Percentiles rank a stretch among this genome's conserved stretches.
phyloP scores from a whole-genome alignment of 2,888 invertebrate genomes.

The Metopia argyrocephala region DNA sequence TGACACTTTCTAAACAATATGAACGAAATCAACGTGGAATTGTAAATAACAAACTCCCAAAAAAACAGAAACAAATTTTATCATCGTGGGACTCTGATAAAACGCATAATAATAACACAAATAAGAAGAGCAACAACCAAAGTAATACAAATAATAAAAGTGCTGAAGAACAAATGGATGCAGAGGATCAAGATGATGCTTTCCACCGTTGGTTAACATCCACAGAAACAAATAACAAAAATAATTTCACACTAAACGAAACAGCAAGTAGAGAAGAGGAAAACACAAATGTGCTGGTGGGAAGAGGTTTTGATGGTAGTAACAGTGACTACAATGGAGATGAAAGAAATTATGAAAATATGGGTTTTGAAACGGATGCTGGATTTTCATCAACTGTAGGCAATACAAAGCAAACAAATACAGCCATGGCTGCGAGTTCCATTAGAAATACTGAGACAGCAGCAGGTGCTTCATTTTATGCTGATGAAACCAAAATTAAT shows the following conservation, averaged over 20 bases:
- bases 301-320: slow-evolving; percentile 16
- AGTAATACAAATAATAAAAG: slow-evolving; percentile 66
- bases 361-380: slow-evolving; percentile 51
- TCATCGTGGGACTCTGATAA: slow-evolving; percentile 55
- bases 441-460: background rate
- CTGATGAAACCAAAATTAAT: background rate
- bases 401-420: slow-evolving; percentile 44
- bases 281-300: no score
- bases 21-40: slow-evolving; percentile 5
- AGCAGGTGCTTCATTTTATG: slow-evolving; percentile 5
- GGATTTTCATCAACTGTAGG: slow-evolving; percentile 65
- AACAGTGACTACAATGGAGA: slow-evolving; percentile 50
- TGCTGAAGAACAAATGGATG: slow-evolving; percentile 67
- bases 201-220: slow-evolving; percentile 76
- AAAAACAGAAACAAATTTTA: slow-evolving; percentile 53
- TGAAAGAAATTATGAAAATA: slow-evolving; percentile 68
- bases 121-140: slow-evolving; percentile 23
- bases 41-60: slow-evolving; percentile 32
- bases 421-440: background rate
- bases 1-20: slow-evolving; percentile 18
- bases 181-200: slow-evolving; percentile 72
- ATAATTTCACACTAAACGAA: slow-evolving; percentile 42
- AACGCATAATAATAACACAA: slow-evolving; percentile 38
- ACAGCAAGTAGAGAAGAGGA: slow-evolving; percentile 16
- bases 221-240: slow-evolving; percentile 70